Evolutionary conservation across 2,113 vertebrate species (phyloP), one percentile per base, ranked within the genome.

Genomic region (Synodontis membranacea): DNA sequence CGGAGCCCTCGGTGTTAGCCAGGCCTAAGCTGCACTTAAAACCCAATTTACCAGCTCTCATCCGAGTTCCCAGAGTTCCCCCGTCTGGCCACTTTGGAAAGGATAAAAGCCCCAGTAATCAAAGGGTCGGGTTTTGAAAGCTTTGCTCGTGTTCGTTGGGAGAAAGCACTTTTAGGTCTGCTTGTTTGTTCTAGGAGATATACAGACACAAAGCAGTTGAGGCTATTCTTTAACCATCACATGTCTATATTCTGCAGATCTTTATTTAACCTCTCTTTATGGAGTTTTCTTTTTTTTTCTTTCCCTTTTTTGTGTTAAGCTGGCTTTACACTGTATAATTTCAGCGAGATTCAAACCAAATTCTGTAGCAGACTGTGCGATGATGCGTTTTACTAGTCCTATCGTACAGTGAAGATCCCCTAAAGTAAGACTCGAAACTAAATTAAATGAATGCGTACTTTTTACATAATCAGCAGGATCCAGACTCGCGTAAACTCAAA

Each of bases 91-190:
- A 74, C 79, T 84, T 64, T 80, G 31, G 31, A 64, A 64, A 80
- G 66, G 58, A 46, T 84, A 84, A 82, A 82, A 82, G 70, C 68
- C 42, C 46, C 19, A 31, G 64, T 68, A 85, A 75, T 78, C 84
- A 82, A 83, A 82, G 76, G 39, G 28, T 37, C 2, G 58, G 50
- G 37, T 60, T 86, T 79, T 52, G 14, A 66, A 82, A 54, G 78
- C 76, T 44, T 39, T 66, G 80, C 62, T 83, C 5, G 39, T 79
- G 44, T 78, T 84, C 31, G 2, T 68, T 80, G 50, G n/a, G 39
- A 66, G 76, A 86, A 70, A 54, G 84, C 44, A 50, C 85, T 87
- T 60, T 89, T 82, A 85, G 89, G 7, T 60, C 85, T 82, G 86
- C 66, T 83, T 87, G 82, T 90, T 66, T 82, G 66, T 64, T 52